Evolutionary conservation across 64 coral and sea anemone genomes (phyloP), one percentile per base, ranked within the genome.

Genomic region (Dendrophyllia cribrosa): DNA sequence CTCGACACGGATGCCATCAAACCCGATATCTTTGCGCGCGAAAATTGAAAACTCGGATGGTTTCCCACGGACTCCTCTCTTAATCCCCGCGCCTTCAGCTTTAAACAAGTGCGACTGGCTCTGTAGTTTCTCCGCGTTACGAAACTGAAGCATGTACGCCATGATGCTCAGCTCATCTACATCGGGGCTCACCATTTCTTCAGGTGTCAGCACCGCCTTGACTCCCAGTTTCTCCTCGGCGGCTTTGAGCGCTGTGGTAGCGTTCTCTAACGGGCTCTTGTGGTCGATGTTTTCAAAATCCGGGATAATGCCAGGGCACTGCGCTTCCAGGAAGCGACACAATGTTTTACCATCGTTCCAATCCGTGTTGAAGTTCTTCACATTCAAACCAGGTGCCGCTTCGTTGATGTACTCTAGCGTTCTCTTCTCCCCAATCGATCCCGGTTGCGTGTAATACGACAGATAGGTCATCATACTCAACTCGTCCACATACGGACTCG

Each of bases 391-490:
- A 23, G 97, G 97, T 3, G 95, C 83, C 43, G 83, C 19, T 13
- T 92, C 88, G 62, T 99, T 99, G 1, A 99, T 89, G 70, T 93
- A 84, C 48, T 95, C 87, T 59, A 99, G 78, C 0, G 97, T 99
- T 55, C 75, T 87, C 24, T 75, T 91, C 64, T 99, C 97, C 13
- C 97, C 97, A 20, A 92, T 88, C 70, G 97, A 99, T 1, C 97
- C 97, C 6, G 94, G 94, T 71, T 93, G 91, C n/a, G 88, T 99
- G 87, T 91, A 99, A 65, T 95, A 95, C 23, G 97, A 99, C 51
- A 99, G 74, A 72, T 99, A 99, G 45, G 97, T 99, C 97, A 99
- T 99, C 97, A 99, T 99, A 93, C 97, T 99, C 23, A 99, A 79
- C 22, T 99, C 97, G 68, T 99, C 97, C 9, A 96, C 91, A 63